Conservation (phyloP, 1,140 invertebrate species). For the Pseudobourletiella spinata region DNA sequence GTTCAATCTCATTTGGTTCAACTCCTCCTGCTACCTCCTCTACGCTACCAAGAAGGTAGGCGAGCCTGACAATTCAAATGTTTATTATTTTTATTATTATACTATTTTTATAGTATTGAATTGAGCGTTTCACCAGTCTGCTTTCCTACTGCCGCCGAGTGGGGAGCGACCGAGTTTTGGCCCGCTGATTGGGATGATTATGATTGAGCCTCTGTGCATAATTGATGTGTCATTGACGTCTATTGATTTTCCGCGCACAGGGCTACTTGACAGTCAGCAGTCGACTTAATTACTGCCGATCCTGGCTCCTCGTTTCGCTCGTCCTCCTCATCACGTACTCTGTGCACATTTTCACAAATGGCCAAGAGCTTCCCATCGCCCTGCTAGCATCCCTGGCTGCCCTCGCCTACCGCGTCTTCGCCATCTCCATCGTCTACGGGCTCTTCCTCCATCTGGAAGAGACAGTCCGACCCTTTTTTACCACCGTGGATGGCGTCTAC, state of each 20-base stretch:
- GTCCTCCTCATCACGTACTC: slow-evolving; percentile 5
- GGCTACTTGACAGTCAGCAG: not conserved
- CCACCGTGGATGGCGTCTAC: not conserved
- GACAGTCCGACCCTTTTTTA: slow-evolving; percentile 3
- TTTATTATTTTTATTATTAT: not conserved
- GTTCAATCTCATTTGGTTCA: slow-evolving; percentile 9
- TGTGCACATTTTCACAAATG: slow-evolving; percentile 4
- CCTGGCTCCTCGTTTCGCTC: slow-evolving; percentile 1
- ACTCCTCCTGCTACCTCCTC: not conserved
- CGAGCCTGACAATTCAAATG: too few species aligned
- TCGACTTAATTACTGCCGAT: slow-evolving; percentile 7
- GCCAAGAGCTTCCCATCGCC: not conserved
- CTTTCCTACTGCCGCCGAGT: not conserved
- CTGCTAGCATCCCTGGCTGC: slow-evolving; percentile 1
- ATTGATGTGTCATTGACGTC: too few species aligned
- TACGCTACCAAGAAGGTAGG: not conserved
- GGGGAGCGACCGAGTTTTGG: too few species aligned
- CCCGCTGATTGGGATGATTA: too few species aligned
- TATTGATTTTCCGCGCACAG: not conserved
- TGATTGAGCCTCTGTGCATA: too few species aligned
- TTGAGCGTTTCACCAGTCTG: not conserved
- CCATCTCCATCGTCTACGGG: not conserved
- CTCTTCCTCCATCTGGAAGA: slow-evolving; percentile 4
- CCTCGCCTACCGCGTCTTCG: not conserved
- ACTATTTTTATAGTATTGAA: not conserved